Evolutionary conservation across 2,888 invertebrate species (phyloP).

Genomic region (Pyrrhia umbra): DNA sequence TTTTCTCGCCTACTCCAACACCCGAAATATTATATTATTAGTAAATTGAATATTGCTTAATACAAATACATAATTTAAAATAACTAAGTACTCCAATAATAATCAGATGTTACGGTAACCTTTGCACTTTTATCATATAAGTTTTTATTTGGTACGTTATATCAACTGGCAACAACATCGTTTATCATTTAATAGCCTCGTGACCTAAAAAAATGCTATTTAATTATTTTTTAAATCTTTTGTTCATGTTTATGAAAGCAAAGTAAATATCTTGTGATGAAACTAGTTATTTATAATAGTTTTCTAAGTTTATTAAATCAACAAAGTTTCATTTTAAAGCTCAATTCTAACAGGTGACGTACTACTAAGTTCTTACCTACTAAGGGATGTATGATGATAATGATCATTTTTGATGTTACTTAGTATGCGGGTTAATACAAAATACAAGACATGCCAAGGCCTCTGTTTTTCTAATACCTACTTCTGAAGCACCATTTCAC

Average conservation of each 20-base stretch:
- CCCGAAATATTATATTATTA: conserved; percentile 17
- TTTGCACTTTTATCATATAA: conserved; percentile 84
- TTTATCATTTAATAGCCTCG: conserved; percentile 86
- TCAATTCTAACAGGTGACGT: no score
- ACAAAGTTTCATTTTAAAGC: no score
- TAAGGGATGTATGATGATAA: no score
- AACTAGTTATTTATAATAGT: neutral
- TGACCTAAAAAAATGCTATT: conserved; percentile 83
- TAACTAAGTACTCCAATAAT: conserved; percentile 58
- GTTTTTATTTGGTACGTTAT: conserved; percentile 83
- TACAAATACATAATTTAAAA: conserved; percentile 47
- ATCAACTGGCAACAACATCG: conserved; percentile 84
- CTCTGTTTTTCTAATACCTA: no score
- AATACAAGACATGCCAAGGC: no score
- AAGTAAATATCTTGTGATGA: conserved; percentile 14
- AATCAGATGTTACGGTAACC: conserved; percentile 88
- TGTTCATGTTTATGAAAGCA: conserved; percentile 31
- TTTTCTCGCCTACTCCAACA: neutral
- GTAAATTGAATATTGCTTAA: conserved; percentile 59
- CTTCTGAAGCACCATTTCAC: no score
- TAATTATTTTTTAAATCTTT: conserved; percentile 52
- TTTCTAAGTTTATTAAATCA: no score
- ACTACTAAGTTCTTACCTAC: no score
- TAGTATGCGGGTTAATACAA: no score
- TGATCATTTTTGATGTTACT: no score